A percentile compares a stretch with the other conserved stretches of the same genome.
Evolutionary conservation across 2,113 vertebrate genomes (phyloP).

Genomic region (Strix aluco): DNA sequence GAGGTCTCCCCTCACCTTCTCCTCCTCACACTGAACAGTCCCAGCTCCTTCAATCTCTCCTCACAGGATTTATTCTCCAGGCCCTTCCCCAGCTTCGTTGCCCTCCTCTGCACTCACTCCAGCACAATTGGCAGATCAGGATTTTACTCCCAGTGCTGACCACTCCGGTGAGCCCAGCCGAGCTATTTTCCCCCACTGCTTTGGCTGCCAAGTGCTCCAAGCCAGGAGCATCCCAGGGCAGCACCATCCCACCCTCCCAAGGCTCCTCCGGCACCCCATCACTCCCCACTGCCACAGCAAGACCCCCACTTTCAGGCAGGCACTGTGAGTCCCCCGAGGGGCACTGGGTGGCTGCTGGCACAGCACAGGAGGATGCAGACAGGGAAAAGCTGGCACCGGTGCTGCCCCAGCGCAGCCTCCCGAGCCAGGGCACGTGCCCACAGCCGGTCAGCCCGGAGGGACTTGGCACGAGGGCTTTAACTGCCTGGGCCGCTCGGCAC

Average conservation of each 20-base stretch:
- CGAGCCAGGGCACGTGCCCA: neutral
- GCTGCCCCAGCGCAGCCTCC: neutral
- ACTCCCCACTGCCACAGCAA: accelerated
- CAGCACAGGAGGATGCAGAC: neutral
- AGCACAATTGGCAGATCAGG: accelerated
- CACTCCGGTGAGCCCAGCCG: accelerated
- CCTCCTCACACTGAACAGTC: too few relatives aligned
- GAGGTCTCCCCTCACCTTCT: too few relatives aligned
- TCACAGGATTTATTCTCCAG: too few relatives aligned
- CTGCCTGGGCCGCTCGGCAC: neutral
- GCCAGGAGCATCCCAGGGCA: neutral
- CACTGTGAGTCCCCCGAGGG: neutral
- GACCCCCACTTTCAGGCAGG: accelerated
- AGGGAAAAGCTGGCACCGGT: neutral
- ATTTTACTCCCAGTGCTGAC: neutral
- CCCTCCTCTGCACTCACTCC: too few relatives aligned
- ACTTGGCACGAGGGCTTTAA: neutral
- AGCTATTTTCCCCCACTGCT: neutral
- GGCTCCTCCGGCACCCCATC: neutral
- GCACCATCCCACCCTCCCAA: neutral
- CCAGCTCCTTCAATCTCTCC: too few relatives aligned
- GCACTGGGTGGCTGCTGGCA: neutral
- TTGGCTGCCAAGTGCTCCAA: accelerated
- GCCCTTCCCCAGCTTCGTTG: too few relatives aligned
- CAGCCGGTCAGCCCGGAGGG: neutral